Evolutionary conservation across 2,888 invertebrate genomes (phyloP), one percentile per base, ranked within the genome.

Genomic region (Agapostemon virescens): DNA sequence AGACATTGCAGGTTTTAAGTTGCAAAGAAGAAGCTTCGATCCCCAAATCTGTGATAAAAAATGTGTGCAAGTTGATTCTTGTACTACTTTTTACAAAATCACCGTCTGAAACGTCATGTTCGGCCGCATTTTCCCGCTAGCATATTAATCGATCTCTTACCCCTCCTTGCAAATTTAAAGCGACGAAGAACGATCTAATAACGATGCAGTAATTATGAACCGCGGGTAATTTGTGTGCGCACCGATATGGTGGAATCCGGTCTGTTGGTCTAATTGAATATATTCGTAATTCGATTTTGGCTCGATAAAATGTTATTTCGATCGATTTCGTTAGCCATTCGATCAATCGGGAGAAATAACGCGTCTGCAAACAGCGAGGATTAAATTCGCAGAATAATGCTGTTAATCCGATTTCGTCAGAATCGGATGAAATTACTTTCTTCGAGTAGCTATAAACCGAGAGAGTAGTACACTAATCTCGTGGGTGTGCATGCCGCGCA

Each of bases 391-490:
- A 17, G 55, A 30, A 23, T 55, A 55, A 55, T 26, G 26, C 17
- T 26, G 55, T 30, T 55, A 55, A 55, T 55, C 17, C 17, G 30
- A 55, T 55, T 55, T 55, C 55, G n/a, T 55, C 55, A 55, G 26
- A 55, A 55, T 26, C 30, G 55, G 17, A 26, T 55, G 55, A 17
- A 55, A 26, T 26, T 17, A 5, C 15, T 55, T n/a, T n/a, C n/a
- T n/a, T n/a, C n/a, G n/a, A n/a, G n/a, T n/a, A 26, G 15, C 55
- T 55, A 55, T 26, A 26, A 55, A 55, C 26, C 15, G 55, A 17
- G 17, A 2, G n/a, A n/a, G n/a, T n/a, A n/a, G 30, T 13, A 26
- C 26, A 55, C 55, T 26, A 17, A 55, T 55, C 55, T 26, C 2
- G 55, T 17, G 26, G 30, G 26, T 15, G 42, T 33, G 11, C 11